Evolutionary conservation across 2,888 invertebrate species (phyloP), one percentile per base, ranked within the genome.

Genomic region (Euplagia quadripunctaria): DNA sequence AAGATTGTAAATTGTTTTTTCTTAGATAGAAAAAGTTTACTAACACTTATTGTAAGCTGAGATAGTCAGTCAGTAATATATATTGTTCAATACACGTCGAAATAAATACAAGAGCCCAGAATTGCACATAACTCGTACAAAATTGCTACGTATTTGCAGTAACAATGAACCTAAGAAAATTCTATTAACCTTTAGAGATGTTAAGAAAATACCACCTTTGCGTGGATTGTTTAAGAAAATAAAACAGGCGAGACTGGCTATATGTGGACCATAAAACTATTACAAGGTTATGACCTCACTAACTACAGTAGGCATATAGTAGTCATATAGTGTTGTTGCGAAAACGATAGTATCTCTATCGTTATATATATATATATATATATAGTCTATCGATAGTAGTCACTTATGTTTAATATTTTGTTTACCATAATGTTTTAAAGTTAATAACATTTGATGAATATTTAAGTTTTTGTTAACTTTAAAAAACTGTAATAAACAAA

Each of bases 221-320:
- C 42, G 55, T 71, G 41, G 55, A 67, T 68, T 20, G 72, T 43
- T 72, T 9, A 6, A 42, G 51, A 69, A 72, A 82, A 82, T 82
- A 82, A 82, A 82, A 78, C 70, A 31, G 79, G 73, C 81, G 77
- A 74, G 79, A 73, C 64, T 64, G 6, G 64, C 67, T 78, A 81
- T 78, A 78, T 76, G 79, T 74, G 73, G 65, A 71, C 71, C 17
- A 46, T 72, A 71, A 68, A 77, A 74, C 73, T 68, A 74, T 77
- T 76, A 73, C 20, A 72, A 69, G 79, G 77, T 80, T 74, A 77
- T 58, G 80, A 80, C 73, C 73, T 70, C 42, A 66, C 64, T 61
- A 64, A 49, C 41, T 68, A 51, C 43, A 42, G 49, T 17, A 65
- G 43, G 16, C 31, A 61, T 9, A 31, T 20, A 58, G 58, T 11